phyloP scores from a whole-genome alignment of 2,797 vertebrate genomes.

The Acrossocheilus fasciatus region DNA sequence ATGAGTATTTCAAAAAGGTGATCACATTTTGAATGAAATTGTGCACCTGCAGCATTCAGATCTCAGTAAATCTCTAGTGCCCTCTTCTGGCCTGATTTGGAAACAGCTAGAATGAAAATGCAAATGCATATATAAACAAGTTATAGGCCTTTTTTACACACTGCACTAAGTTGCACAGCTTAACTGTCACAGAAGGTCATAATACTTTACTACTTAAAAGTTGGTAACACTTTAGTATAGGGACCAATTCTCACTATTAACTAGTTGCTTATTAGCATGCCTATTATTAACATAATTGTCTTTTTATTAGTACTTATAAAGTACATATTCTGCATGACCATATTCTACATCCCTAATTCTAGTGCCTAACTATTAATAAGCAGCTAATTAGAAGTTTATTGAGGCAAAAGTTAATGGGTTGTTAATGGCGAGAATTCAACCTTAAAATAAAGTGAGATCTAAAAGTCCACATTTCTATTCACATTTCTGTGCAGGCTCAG shows the following conservation, averaged over 20 bases:
- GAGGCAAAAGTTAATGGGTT: not conserved
- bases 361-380: too few relatives aligned
- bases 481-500: constrained; percentile 81
- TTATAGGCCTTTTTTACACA: not conserved
- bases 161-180: not conserved
- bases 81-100: constrained; percentile 2
- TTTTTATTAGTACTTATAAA: too few relatives aligned
- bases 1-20: not conserved
- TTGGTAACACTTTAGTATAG: too few relatives aligned
- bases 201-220: not conserved
- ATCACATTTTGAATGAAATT: not conserved
- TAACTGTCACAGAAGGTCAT: not conserved
- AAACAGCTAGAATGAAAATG: not conserved
- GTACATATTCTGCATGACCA: too few relatives aligned
- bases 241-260: too few relatives aligned
- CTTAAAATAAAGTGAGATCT: too few relatives aligned
- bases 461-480: not conserved
- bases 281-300: too few relatives aligned
- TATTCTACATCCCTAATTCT: too few relatives aligned
- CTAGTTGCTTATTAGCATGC: too few relatives aligned
- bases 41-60: not conserved
- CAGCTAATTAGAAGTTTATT: too few relatives aligned
- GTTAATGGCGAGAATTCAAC: too few relatives aligned
- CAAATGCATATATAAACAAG: not conserved
- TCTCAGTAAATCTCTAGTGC: not conserved